Base-by-base conservation (phyloP, 2,797 vertebrate genomes). In the Pseudomugil tenellus region DNA sequence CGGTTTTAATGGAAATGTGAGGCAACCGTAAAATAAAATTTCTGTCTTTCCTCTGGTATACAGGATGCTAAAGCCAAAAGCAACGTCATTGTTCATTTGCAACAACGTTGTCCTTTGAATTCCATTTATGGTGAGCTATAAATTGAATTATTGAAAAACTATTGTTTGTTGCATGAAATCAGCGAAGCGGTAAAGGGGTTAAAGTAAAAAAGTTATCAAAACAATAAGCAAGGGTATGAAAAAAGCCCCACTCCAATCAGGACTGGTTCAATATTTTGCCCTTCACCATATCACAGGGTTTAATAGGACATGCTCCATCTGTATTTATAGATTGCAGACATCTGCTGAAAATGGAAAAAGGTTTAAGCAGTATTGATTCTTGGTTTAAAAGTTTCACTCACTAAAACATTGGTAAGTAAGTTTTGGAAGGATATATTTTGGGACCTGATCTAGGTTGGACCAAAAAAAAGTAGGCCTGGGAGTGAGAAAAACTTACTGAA, bases 131-230 rank as follows among this genome's bases (percentile, higher is more conserved):
- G 83, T 37, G 6, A 77, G 84, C 87, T 75, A 87, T 89, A 93
- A 92, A 92, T 93, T 92, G 88, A 93, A 92, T 93, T 92, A 94
- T 92, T 92, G 91, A 88, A 90, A 94, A 93, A 90, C 85, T 82
- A 92, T 92, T 92, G 89, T 90, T 88, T 92, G 87, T 83, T 80
- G 87, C 77, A 75, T 87, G 88, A 90, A 92, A 80, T 86, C 91
- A 88, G 88, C 68, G 89, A 85, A 90, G 91, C 91, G 86, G 86
- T 84, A 93, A 92, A 93, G 84, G 89, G 90, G 86, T 92, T 91
- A 89, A 92, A 93, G 92, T 89, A 88, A 84, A 77, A 83, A 82
- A 90, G 83, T 91, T 85, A 85, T 90, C 89, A 92, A 94, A 91
- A 89, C 85, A 89, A 89, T 92, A 89, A 91, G 90, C 84, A 89